These are phyloP conservation scores for Nyleta sp. DNA, from an alignment of 2,888 invertebrate species.

Conservation along the genomic window DNA sequence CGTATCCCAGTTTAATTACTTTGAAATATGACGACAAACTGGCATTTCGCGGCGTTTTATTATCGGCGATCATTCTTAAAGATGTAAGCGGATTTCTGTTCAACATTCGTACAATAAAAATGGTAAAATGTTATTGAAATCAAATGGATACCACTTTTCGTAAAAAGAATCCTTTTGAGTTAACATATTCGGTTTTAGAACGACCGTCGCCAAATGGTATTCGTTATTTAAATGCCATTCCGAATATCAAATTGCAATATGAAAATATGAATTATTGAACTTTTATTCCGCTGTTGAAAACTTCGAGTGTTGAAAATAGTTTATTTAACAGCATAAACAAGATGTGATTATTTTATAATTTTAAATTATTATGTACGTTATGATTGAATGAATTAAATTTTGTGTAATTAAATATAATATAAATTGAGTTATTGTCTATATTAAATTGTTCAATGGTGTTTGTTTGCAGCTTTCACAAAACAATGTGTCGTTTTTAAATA, in stretches of 20 bases:
- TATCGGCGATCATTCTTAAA: background rate
- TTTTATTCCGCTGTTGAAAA: slow-evolving; percentile 2
- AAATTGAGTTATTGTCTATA: too few relatives aligned
- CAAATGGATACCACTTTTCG: slow-evolving; percentile 10
- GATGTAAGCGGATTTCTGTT: slow-evolving; percentile 5
- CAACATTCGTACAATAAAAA: background rate
- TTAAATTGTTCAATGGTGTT: too few relatives aligned
- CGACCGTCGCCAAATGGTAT: slow-evolving; percentile 9
- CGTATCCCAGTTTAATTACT: background rate
- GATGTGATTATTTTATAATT: too few relatives aligned
- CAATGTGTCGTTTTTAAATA: too few relatives aligned
- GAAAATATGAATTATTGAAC: slow-evolving; percentile 12
- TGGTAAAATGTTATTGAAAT: slow-evolving; percentile 22
- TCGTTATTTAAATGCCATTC: slow-evolving; percentile 20
- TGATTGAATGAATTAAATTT: too few relatives aligned
- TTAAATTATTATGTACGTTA: too few relatives aligned
- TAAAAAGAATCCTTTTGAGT: slow-evolving; percentile 16
- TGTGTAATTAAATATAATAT: too few relatives aligned
- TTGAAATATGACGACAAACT: background rate
- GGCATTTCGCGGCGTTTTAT: background rate
- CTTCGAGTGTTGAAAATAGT: too few relatives aligned
- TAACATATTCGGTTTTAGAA: slow-evolving; percentile 21
- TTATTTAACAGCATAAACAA: too few relatives aligned
- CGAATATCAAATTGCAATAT: slow-evolving; percentile 20
- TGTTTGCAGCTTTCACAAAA: too few relatives aligned